phyloP scores from a whole-genome alignment of 1,140 invertebrate genomes.

The Apis laboriosa region DNA sequence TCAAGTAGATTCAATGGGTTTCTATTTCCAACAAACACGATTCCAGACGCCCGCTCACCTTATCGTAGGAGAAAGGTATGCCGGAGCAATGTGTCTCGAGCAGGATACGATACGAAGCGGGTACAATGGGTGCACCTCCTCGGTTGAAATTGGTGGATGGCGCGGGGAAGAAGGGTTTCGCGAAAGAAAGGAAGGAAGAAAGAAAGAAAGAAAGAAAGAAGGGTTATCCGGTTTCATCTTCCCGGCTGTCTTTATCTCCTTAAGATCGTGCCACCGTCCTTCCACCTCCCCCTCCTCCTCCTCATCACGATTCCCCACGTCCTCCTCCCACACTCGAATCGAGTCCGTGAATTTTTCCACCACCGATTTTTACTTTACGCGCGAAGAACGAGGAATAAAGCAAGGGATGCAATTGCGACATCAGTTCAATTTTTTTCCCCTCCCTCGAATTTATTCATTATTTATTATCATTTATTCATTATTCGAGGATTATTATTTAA shows the following conservation, averaged over 20 bases:
- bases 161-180: conserved; percentile 40
- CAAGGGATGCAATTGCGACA: too few species aligned
- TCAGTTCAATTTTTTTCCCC: too few species aligned
- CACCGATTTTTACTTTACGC: too few species aligned
- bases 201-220: background rate
- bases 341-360: background rate
- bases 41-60: background rate
- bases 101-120: conserved; percentile 30
- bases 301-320: conserved; percentile 25
- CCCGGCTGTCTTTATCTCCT: conserved; percentile 48
- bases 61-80: conserved; percentile 3
- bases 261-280: conserved; percentile 51
- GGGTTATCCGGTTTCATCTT: conserved; percentile 60
- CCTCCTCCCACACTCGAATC: conserved; percentile 30
- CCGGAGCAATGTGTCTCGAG: conserved; percentile 33
- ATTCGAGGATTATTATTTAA: too few species aligned
- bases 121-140: conserved; percentile 45
- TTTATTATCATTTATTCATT: too few species aligned
- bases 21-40: background rate
- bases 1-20: background rate
- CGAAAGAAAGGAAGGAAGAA: conserved; percentile 25
- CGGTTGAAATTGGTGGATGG: conserved; percentile 41
- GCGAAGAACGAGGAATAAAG: too few species aligned
- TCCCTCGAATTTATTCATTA: too few species aligned
- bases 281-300: background rate